Percentiles rank a stretch among this genome's conserved stretches.
Evolutionary conservation across 2,113 vertebrate species (phyloP).

Genomic region (Callorhinus ursinus): DNA sequence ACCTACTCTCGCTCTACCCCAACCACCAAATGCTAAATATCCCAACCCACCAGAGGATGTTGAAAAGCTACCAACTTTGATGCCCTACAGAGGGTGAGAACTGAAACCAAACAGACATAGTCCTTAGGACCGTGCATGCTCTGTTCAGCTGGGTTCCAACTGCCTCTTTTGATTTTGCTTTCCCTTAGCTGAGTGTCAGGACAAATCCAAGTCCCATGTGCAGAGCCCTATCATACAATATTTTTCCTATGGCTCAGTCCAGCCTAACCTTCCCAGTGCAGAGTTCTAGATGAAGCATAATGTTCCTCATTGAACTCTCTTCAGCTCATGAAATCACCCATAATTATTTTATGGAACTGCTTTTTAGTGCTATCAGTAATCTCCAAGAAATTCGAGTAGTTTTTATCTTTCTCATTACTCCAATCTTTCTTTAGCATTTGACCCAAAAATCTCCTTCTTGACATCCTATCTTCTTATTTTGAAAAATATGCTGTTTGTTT

Average conservation of each 20-base stretch:
- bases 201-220: neutral
- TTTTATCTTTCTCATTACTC: neutral
- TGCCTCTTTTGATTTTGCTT: neutral
- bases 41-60: neutral
- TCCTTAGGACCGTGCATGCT: neutral
- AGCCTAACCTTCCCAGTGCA: neutral
- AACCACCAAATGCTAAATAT: neutral
- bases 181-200: neutral
- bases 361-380: neutral
- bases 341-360: constrained; percentile 2
- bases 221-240: neutral
- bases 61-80: neutral
- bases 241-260: neutral
- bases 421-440: neutral
- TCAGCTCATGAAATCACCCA: neutral
- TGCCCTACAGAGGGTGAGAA: neutral
- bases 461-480: neutral
- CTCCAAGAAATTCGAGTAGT: neutral
- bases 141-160: neutral
- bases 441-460: neutral
- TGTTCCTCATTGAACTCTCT: neutral
- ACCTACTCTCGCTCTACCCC: neutral
- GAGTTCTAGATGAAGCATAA: neutral
- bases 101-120: neutral
- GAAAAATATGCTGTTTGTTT: neutral